Base-by-base conservation (phyloP, 1,140 invertebrate genomes). In the Ridgeia piscesae region DNA sequence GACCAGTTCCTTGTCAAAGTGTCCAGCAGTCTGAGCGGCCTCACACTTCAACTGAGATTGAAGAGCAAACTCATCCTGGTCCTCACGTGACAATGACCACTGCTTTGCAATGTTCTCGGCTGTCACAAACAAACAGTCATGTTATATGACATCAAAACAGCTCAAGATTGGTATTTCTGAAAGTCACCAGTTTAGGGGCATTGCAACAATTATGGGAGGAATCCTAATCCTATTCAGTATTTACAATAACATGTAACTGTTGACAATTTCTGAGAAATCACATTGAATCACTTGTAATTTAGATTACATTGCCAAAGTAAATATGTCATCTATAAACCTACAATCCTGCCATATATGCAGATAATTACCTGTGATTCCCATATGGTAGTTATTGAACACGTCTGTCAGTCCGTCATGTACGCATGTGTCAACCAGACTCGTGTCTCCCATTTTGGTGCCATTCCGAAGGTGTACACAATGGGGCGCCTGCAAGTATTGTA, bases 381-480 rank as follows among this genome's bases (percentile, higher is more conserved):
- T 98, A 94, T 98, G 98, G 93, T 97, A 97, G 93, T 97, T 96
- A 94, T 97, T 94, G 95, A 98, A 98, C 17, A 97, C 97, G 96
- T 98, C 98, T 8, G 97, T 98, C 8, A 99, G 96, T 1, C 98
- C 98, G 96, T 99, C 98, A 34, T 94, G 94, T 14, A 98, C 50
- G 96, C 98, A 97, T 0, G 97, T 97, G 95, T 98, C 98, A 27
- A 96, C 93, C 92, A 98, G 94, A 89, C 96, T 96, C 17, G 95
- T 95, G 94, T 97, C 95, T 34, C 98, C 98, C 96, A 98, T 96
- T 96, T 98, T 98, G 0, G 97, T 94, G 58, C 97, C 97, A 93
- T 96, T 95, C 92, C 98, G 96, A 92, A 98, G 93, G 93, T 97
- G 95, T 91, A 97, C 95, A 35, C 96, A 96, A 96, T 99, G 98